phyloP scores from a whole-genome alignment of 1,140 invertebrate species.

The Rhagoletis zephyria region DNA sequence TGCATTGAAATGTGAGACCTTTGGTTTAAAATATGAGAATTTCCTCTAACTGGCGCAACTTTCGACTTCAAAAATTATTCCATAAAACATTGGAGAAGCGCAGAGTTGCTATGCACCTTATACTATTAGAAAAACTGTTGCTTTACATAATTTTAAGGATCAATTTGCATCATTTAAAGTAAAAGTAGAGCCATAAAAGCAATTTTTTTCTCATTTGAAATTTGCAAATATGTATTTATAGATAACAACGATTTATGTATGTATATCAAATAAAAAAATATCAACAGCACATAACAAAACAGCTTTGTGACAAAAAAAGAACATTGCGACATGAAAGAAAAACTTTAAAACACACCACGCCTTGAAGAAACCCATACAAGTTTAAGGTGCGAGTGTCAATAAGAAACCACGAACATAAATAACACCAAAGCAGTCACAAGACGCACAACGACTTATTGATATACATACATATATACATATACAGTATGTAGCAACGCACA shows the following conservation, averaged over 20 bases:
- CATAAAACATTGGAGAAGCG: no score
- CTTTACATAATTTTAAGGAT: no score
- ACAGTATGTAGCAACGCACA: neutral
- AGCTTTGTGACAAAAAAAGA: neutral
- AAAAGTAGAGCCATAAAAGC: neutral
- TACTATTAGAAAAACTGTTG: no score
- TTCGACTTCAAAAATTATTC: no score
- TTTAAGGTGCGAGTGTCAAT: slow-evolving; percentile 19
- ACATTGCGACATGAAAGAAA: neutral
- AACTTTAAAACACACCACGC: neutral
- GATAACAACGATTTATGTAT: neutral
- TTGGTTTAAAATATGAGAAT: no score
- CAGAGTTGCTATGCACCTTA: no score
- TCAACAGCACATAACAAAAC: neutral
- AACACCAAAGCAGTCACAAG: slow-evolving; percentile 7
- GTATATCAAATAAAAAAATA: neutral
- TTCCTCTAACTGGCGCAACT: no score
- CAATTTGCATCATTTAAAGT: neutral
- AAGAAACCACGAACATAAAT: slow-evolving; percentile 34
- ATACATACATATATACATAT: neutral
- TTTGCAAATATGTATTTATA: neutral
- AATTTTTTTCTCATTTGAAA: neutral
- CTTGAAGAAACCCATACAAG: neutral
- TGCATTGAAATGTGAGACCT: no score
- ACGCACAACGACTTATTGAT: neutral